Base-by-base conservation (phyloP, 1,140 invertebrate genomes). In the Eumaeus atala region DNA sequence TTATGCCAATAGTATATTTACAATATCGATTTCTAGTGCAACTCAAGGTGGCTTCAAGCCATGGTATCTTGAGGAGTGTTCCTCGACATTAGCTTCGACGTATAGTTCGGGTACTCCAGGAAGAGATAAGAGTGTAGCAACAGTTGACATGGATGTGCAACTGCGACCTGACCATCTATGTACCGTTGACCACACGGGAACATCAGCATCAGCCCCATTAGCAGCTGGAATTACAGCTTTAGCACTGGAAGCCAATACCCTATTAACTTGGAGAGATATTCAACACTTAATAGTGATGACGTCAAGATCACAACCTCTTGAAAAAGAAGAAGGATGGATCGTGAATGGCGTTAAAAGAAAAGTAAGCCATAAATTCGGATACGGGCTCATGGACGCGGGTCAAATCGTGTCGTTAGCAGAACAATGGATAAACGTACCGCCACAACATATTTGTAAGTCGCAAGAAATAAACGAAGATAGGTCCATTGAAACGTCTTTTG, bases 1-100 rank as follows among this genome's bases (percentile, higher is more conserved):
- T 3, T 99, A 99, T 84, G 98, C 97, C 9, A 98, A 98, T 77
- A 97, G 96, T 63, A 98, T 99, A 74, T 98, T 98, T 87, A 99
- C 98, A 0, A 88, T 99, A 44, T 97, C 96, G 44, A 98, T 99
- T 70, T 97, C 95, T 18, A 97, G 95, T 71, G 97, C 97, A 0
- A 98, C 97, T 0, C 96, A 99, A 86, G 96, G 96, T 58, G 96
- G 96, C 73, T 93, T 89, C 71, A 95, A 96, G 70, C 98, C 98
- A 0, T 99, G 98, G 97, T 99, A 99, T 83, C 90, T 98, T 51
- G 97, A 98, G 85, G 95, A 97, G 77, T 99, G 97, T 75, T 96
- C 97, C 2, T 98, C 97, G 1, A 98, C 97, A 9, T 87, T 99
- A 61, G 96, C 97, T 0, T 96, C 96, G 2, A 99, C 97, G 0